Evolutionary conservation across 2,888 invertebrate genomes (phyloP), one percentile per base, ranked within the genome.

Genomic region (Ypsolopha sequella): DNA sequence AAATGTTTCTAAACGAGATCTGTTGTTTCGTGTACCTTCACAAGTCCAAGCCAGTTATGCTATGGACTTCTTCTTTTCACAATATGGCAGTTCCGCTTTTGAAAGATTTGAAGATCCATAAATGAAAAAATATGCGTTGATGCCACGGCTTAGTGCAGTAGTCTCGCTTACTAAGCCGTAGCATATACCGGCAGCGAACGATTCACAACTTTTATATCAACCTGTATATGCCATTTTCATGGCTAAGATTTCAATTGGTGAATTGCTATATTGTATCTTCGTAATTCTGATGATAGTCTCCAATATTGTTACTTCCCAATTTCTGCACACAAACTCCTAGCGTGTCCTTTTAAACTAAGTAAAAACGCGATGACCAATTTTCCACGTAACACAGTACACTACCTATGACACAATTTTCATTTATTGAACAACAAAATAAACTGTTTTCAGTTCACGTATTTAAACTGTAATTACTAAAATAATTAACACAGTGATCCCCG

Each of bases 41-140:
- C 74, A 73, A 78, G 76, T 81, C 85, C 80, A 82, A 80, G 77
- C 78, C 85, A 80, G 85, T 80, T 80, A 85, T 80, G 71, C 75
- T 78, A 65, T 72, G 63, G 71, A 76, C 70, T 70, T 68, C n/a
- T 73, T 77, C 79, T 85, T 82, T 70, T 68, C 65, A 68, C 76
- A 69, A 84, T 77, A 74, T 81, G 80, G 81, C 80, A 82, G 79
- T 82, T 80, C 80, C 68, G 61, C 51, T 33, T 46, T 33, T 41
- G 24, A 9, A n/a, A 39, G n/a, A 24, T 45, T 47, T 47, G 2
- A 24, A 24, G 2, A 24, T 24, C 24, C 2, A 24, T 4, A 24
- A 24, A 24, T 24, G 2, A 24, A 24, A 24, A 24, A 24, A 24
- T 24, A 24, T 24, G 24, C 24, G 24, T 24, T 24, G 24, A 24